Conservation (phyloP, 2,113 vertebrate species). For the Cephalopholis sonnerati region DNA sequence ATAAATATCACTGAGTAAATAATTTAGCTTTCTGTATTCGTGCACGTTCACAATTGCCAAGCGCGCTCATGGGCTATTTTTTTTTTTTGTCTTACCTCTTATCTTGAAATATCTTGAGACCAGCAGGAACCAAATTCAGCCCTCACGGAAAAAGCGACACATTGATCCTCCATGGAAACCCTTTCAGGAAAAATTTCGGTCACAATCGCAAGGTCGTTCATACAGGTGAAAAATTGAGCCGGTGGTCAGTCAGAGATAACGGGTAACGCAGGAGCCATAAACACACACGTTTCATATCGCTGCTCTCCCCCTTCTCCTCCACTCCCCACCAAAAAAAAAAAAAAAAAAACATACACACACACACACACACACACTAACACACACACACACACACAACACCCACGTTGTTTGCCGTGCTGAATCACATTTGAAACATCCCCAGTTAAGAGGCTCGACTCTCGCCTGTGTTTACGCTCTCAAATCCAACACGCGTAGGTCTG, state of each 20-base stretch:
- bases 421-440: constrained; percentile 72
- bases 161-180: constrained; percentile 76
- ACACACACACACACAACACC: constrained; percentile 69
- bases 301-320: constrained; percentile 60
- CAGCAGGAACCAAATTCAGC: constrained; percentile 63
- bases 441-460: constrained; percentile 48
- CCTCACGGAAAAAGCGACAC: constrained; percentile 59
- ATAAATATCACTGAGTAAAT: constrained; percentile 40
- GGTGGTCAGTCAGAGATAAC: constrained; percentile 62
- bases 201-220: constrained; percentile 76
- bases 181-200: constrained; percentile 62
- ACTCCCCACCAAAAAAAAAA: constrained; percentile 61
- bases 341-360: constrained; percentile 13
- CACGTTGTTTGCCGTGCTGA: constrained; percentile 77
- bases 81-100: constrained; percentile 73
- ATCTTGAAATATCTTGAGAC: constrained; percentile 75
- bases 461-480: constrained; percentile 40
- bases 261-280: constrained; percentile 57
- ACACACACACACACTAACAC: constrained; percentile 43
- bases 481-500: constrained; percentile 53
- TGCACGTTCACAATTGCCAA: constrained; percentile 36
- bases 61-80: constrained; percentile 16
- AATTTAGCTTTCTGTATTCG: constrained; percentile 16
- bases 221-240: constrained; percentile 74
- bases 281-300: constrained; percentile 75